phyloP scores from a whole-genome alignment of 2,797 vertebrate species.

The Poeciliopsis gracilis region DNA sequence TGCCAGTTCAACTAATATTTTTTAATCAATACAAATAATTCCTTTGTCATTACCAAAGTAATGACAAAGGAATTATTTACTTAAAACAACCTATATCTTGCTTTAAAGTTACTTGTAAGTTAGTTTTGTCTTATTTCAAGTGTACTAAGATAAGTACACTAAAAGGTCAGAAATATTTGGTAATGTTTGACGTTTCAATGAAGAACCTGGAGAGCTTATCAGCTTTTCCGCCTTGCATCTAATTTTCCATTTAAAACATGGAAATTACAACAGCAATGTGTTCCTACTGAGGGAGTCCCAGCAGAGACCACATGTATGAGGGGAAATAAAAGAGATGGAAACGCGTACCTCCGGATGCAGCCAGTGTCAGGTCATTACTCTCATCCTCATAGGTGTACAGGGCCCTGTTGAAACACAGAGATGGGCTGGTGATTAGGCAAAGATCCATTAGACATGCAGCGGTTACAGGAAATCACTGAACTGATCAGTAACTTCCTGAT shows the following conservation, averaged over 20 bases:
- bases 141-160: too few species aligned
- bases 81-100: too few species aligned
- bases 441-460: background rate
- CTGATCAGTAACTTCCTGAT: background rate
- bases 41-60: too few species aligned
- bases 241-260: constrained; percentile 8
- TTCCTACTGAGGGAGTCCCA: background rate
- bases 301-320: background rate
- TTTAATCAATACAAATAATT: too few species aligned
- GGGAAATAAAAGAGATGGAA: background rate
- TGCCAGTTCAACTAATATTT: too few species aligned
- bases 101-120: too few species aligned
- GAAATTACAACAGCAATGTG: background rate
- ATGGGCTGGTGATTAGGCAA: background rate
- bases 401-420: constrained; percentile 82
- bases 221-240: background rate
- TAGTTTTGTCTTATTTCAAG: too few species aligned
- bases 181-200: constrained; percentile 18
- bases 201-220: constrained; percentile 43
- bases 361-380: constrained; percentile 89
- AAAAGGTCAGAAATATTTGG: too few species aligned
- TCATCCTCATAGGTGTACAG: constrained; percentile 95
- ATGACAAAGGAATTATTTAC: too few species aligned
- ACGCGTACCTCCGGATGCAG: constrained; percentile 89
- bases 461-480: background rate